Conservation (phyloP, 1,140 invertebrate genomes). For the Eciton burchellii region DNA sequence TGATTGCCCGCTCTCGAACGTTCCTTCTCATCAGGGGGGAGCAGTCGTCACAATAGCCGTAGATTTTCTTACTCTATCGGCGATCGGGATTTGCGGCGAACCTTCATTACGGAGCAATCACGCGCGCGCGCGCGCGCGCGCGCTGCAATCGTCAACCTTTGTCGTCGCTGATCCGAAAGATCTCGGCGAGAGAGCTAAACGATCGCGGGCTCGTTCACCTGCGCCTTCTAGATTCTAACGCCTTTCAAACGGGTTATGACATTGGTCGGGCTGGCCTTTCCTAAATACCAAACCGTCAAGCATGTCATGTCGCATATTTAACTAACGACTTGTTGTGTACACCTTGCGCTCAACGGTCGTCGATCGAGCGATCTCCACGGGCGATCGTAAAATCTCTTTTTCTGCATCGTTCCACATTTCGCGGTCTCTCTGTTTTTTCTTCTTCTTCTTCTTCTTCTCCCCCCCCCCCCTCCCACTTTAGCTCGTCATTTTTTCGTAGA, state of each 20-base stretch:
- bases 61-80: slow-evolving; percentile 1
- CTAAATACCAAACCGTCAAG: slow-evolving; percentile 85
- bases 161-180: slow-evolving; percentile 56
- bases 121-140: no score
- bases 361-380: slow-evolving; percentile 41
- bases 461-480: no score
- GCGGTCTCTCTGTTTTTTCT: not conserved
- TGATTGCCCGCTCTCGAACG: no score
- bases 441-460: not conserved
- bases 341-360: slow-evolving; percentile 60
- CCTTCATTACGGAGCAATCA: slow-evolving; percentile 61
- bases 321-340: slow-evolving; percentile 49
- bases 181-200: slow-evolving; percentile 34
- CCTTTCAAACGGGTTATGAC: slow-evolving; percentile 85
- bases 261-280: slow-evolving; percentile 85
- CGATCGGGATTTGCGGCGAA: slow-evolving; percentile 58
- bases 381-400: slow-evolving; percentile 38
- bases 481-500: no score
- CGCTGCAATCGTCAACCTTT: slow-evolving; percentile 66
- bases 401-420: not conserved
- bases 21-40: not conserved
- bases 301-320: slow-evolving; percentile 81
- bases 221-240: slow-evolving; percentile 79
- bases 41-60: slow-evolving; percentile 1
- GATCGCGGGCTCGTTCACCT: slow-evolving; percentile 67